These are phyloP conservation scores for Drosophila greeni DNA, from an alignment of 2,888 invertebrate species.

Conservation along the genomic window DNA sequence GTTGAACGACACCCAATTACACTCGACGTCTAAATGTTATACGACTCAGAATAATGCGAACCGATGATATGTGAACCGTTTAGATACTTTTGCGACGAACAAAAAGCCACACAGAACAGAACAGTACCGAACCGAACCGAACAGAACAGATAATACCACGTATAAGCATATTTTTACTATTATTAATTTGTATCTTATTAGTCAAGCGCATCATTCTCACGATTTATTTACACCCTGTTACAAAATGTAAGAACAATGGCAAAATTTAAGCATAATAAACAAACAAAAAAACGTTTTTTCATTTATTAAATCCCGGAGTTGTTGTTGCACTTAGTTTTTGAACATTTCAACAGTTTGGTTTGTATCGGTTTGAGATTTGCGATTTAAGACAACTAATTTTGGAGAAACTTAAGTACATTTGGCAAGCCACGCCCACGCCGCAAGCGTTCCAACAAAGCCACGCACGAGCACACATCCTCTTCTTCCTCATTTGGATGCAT, in stretches of 20 bases:
- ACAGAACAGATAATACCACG: slow-evolving; percentile 19
- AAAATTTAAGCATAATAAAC: slow-evolving; percentile 47
- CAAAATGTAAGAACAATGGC: slow-evolving; percentile 63
- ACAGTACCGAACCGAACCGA: slow-evolving; percentile 28
- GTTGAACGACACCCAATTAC: slow-evolving; percentile 26
- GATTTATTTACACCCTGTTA: slow-evolving; percentile 72
- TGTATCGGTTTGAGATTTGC: slow-evolving; percentile 45
- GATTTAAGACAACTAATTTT: slow-evolving; percentile 27
- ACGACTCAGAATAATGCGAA: slow-evolving; percentile 24
- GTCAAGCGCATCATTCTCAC: slow-evolving; percentile 67
- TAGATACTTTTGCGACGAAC: slow-evolving; percentile 48
- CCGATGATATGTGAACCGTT: slow-evolving; percentile 30
- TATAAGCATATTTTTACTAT: slow-evolving; percentile 42
- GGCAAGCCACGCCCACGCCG: slow-evolving; percentile 58
- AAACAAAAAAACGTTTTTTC: slow-evolving; percentile 66
- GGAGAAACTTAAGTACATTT: slow-evolving; percentile 34
- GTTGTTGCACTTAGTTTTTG: slow-evolving; percentile 62
- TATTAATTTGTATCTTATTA: slow-evolving; percentile 62
- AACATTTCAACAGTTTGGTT: slow-evolving; percentile 32
- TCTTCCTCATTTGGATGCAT: slow-evolving; percentile 71
- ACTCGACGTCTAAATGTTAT: slow-evolving; percentile 47
- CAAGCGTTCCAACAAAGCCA: slow-evolving; percentile 63
- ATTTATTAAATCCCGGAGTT: slow-evolving; percentile 56
- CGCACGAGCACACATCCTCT: slow-evolving; percentile 63
- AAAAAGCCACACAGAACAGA: slow-evolving; percentile 20